Evolutionary conservation across 2,113 vertebrate genomes (phyloP), one percentile per base, ranked within the genome.

Genomic region (Onychostoma macrolepis): DNA sequence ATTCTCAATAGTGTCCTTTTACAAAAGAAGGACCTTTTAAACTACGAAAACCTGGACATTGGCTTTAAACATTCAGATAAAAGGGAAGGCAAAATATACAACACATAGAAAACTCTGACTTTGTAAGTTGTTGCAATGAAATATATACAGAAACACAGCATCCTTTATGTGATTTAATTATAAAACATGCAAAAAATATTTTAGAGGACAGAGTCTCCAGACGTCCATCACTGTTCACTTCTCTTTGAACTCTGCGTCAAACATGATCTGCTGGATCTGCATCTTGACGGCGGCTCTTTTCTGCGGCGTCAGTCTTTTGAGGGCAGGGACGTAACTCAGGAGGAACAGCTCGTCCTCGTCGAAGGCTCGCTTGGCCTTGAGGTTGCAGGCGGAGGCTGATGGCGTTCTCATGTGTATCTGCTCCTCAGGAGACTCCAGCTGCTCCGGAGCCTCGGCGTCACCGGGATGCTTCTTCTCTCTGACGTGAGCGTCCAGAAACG

Each of bases 401-500:
- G 48, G 15, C 21, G 17, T 61, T 91, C 91, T 48, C 45, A n/a
- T 15, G 48, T 17, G 12, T 50, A 15, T 50, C 48, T 50, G 48
- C 48, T 50, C 48, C 48, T 53, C 48, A 6, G 48, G 48, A 6
- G 48, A 17, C 4, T 43, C 41, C 33, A 8, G 90, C 30, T 15
- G 38, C 2, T 53, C 53, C 53, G 45, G 50, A 4, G 26, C 86
- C 88, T 91, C 80, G n/a, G n/a, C n/a, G n/a, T 92, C 92, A 0
- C 82, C 77, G 53, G 84, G 71, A 5, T 90, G 87, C 1, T 90
- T 90, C 71, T 92, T 91, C 6, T 92, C 90, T 2, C 93, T 92
- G 0, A 93, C 91, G 82, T 93, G 94, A 0, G 93, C 93, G 4
- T 92, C 92, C 0, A 95, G 93, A 17, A 95, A 94, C 15, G 92